Percentiles rank a stretch among this genome's conserved stretches.
Evolutionary conservation across 2,113 vertebrate genomes (phyloP).

Genomic region (Lasiurus cinereus): DNA sequence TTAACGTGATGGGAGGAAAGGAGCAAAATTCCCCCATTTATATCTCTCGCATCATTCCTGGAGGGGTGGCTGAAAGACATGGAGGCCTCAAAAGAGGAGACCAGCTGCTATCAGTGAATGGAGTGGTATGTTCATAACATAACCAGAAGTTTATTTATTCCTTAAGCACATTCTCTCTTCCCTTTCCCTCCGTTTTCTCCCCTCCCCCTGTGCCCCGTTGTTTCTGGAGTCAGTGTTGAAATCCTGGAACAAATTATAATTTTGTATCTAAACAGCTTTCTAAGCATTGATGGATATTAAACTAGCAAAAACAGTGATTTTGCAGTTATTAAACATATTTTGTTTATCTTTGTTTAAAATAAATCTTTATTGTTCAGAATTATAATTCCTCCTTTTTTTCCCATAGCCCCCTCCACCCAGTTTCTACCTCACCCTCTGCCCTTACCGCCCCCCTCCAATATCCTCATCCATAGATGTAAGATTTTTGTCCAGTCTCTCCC

Average conservation of each 20-base stretch:
- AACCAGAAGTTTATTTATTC: slow-evolving; percentile 37
- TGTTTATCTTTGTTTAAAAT: too few relatives aligned
- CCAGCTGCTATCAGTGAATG: slow-evolving; percentile 98
- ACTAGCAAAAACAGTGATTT: slow-evolving; percentile 13
- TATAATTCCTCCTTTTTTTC: too few relatives aligned
- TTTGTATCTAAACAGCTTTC: slow-evolving; percentile 29
- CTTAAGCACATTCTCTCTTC: not conserved
- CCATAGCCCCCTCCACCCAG: too few relatives aligned
- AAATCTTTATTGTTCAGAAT: too few relatives aligned
- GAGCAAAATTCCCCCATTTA: slow-evolving; percentile 99
- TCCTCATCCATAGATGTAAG: too few relatives aligned
- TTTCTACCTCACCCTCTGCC: too few relatives aligned
- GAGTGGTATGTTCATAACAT: slow-evolving; percentile 93
- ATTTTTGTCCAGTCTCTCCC: too few relatives aligned
- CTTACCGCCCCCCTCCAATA: too few relatives aligned
- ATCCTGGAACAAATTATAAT: slow-evolving; percentile 36
- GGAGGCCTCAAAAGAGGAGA: slow-evolving; percentile 99
- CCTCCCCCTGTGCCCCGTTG: not conserved
- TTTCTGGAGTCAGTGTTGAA: not conserved
- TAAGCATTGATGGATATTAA: not conserved
- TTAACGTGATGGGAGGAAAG: slow-evolving; percentile 99
- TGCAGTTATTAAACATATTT: slow-evolving; percentile 1
- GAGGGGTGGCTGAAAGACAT: slow-evolving; percentile 97
- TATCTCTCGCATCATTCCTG: slow-evolving; percentile 99
- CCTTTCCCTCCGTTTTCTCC: too few relatives aligned